phyloP scores from a whole-genome alignment of 2,797 vertebrate species.

The Brotula barbata region DNA sequence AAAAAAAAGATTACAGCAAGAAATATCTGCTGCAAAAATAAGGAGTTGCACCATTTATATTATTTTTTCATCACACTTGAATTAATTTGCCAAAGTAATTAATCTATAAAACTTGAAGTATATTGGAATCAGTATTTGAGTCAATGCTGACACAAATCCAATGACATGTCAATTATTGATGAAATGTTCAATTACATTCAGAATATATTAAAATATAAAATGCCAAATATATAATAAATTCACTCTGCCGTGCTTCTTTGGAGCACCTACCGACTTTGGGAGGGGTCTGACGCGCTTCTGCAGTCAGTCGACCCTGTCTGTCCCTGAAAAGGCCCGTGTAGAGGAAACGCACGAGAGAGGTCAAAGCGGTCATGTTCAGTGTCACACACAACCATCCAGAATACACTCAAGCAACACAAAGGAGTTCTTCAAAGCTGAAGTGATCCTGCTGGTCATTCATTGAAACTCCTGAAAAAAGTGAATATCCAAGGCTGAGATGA shows the following conservation, averaged over 20 bases:
- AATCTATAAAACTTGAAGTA: background rate
- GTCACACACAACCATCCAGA: slow-evolving; percentile 23
- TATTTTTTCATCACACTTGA: too few relatives aligned
- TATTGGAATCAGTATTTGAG: too few relatives aligned
- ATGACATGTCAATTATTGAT: too few relatives aligned
- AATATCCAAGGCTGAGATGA: background rate
- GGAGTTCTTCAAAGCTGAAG: background rate
- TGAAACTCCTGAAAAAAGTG: background rate
- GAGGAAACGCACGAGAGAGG: slow-evolving; percentile 58
- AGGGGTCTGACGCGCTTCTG: slow-evolving; percentile 23
- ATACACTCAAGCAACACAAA: slow-evolving; percentile 1
- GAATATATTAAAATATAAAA: too few relatives aligned
- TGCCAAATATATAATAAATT: background rate
- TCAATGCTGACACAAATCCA: too few relatives aligned
- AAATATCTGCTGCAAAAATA: too few relatives aligned
- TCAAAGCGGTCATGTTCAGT: slow-evolving; percentile 61
- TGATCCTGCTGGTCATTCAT: background rate
- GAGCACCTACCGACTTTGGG: slow-evolving; percentile 51
- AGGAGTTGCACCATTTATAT: too few relatives aligned
- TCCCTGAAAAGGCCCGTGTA: slow-evolving; percentile 64
- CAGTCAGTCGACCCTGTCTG: slow-evolving; percentile 54
- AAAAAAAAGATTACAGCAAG: background rate
- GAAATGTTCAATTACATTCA: too few relatives aligned
- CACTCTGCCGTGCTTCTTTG: background rate
- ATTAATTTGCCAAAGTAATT: background rate